Conservation (phyloP, 2,888 invertebrate genomes). For the Chaitophorus viminalis region DNA sequence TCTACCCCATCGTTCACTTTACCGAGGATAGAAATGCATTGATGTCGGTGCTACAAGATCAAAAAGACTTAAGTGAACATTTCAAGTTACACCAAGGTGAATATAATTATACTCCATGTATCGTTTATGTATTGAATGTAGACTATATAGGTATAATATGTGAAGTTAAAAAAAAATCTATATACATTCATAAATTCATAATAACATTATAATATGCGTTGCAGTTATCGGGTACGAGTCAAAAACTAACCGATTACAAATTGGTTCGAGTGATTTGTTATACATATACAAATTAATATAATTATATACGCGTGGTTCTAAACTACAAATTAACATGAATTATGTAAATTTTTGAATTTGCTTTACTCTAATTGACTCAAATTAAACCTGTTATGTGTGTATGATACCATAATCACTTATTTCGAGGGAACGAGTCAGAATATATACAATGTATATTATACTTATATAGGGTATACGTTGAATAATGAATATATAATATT, state of each 20-base stretch:
- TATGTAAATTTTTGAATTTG: background rate
- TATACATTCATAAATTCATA: background rate
- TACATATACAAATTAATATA: no score
- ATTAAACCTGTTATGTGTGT: background rate
- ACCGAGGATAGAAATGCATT: constrained; percentile 64
- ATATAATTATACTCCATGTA: background rate
- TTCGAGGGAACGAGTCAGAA: background rate
- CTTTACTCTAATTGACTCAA: background rate
- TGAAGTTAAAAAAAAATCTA: background rate
- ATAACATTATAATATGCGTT: no score
- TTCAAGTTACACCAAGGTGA: constrained; percentile 65
- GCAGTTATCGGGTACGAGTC: background rate
- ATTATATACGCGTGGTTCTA: background rate
- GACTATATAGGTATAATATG: no score
- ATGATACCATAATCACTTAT: background rate
- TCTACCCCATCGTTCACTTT: constrained; percentile 67
- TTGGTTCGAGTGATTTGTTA: background rate
- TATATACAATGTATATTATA: background rate
- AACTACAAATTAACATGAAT: background rate
- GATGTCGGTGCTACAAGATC: constrained; percentile 64
- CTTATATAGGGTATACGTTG: no score
- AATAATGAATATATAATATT: no score
- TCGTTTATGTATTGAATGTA: background rate
- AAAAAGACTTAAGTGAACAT: constrained; percentile 64
- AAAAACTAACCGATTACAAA: background rate